These are phyloP conservation scores for Heteropelma amictum DNA, from an alignment of 2,888 invertebrate species.

Conservation along the genomic window DNA sequence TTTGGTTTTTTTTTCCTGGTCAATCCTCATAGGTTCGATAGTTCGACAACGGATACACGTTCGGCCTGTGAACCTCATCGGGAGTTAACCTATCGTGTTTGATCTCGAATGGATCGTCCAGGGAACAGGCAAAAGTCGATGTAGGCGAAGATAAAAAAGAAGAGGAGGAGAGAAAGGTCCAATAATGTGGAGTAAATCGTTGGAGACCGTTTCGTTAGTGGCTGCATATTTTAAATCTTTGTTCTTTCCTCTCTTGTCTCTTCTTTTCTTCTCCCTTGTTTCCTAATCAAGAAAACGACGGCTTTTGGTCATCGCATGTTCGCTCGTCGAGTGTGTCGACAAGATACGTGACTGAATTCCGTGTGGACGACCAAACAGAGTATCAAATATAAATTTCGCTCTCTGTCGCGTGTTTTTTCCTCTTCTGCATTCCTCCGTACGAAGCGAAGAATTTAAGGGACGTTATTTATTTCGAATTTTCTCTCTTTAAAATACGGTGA, in stretches of 20 bases:
- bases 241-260: no score
- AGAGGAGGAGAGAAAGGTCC: slow-evolving; percentile 27
- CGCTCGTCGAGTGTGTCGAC: slow-evolving; percentile 18
- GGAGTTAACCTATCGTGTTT: slow-evolving; percentile 50
- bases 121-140: slow-evolving; percentile 18
- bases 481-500: no score
- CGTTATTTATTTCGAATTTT: not conserved
- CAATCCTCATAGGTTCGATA: not conserved
- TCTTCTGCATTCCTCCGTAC: no score
- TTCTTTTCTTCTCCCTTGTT: no score
- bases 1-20: slow-evolving; percentile 10
- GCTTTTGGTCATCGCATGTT: not conserved
- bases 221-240: not conserved
- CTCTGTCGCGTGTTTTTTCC: no score
- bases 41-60: not conserved
- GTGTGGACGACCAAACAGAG: no score
- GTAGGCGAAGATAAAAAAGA: slow-evolving; percentile 9
- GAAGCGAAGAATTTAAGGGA: not conserved
- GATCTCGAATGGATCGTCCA: slow-evolving; percentile 47
- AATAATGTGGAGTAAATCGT: slow-evolving; percentile 48
- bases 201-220: slow-evolving; percentile 44
- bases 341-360: slow-evolving; percentile 33
- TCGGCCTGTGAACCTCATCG: not conserved
- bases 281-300: slow-evolving; percentile 39
- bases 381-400: no score